Base-by-base conservation (phyloP, 2,888 invertebrate species). In the Tenthredo notha region DNA sequence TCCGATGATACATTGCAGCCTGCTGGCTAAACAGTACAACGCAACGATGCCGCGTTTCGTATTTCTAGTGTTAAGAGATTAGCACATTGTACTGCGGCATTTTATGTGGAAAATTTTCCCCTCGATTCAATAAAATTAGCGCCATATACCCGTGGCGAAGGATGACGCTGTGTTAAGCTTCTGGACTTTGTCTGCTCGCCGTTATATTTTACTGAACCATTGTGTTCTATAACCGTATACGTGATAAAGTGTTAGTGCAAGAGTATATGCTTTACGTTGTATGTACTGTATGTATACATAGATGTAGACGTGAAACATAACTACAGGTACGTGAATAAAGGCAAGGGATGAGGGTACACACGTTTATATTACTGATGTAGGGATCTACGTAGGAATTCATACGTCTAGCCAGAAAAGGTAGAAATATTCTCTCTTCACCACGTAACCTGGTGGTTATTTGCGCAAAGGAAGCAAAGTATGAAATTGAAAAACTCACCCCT, bases 401-500 rank as follows among this genome's bases (percentile, higher is more conserved):
- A 43, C 40, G 72, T 29, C 21, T 43, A 74, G 40, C 43, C 40
- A 74, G 29, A n/a, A 43, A 43, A 40, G 40, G 72, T 67, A 33
- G 72, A 74, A 74, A 74, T 43, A 21, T 74, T 74, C n/a, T 29
- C 25, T 25, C 29, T 50, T 47, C 50, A 54, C 47, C 29, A 29
- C 25, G 50, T 77, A 29, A 54, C 77, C 29, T 54, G 29, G 54
- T 40, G 77, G 54, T 54, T 50, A 77, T 54, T 77, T 10, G 40
- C 80, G n/a, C 37, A 80, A 61, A 80, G 37, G 37, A 61, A 61
- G 58, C 6, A 61, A 80, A 80, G 58, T n/a, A 54, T 33, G 18
- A 86, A 84, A 85, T 85, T 80, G 87, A 87, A 86, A 88, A 89
- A 96, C 98, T 98, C 94, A 99, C 99, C 98, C 99, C 99, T 94